Percentiles rank a stretch among this genome's conserved stretches.
These are phyloP conservation scores for Tenthredo scrophulariae DNA, from an alignment of 2,888 invertebrate genomes.

Conservation along the genomic window DNA sequence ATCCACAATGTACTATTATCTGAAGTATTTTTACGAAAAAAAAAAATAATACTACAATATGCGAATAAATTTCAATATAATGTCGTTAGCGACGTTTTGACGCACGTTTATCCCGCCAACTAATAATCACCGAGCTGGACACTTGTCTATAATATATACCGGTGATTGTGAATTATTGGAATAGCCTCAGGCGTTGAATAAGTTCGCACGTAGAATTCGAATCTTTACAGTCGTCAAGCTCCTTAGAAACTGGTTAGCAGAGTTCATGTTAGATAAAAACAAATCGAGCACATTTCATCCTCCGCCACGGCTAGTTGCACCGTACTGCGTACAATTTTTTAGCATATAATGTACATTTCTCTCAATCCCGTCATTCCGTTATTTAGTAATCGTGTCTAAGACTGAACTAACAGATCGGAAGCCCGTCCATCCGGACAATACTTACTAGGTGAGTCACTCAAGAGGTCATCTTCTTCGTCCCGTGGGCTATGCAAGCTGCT, in stretches of 20 bases:
- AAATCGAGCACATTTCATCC: neutral
- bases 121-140: constrained; percentile 58
- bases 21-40: neutral
- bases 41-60: neutral
- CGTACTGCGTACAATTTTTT: neutral
- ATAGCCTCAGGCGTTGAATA: constrained; percentile 23
- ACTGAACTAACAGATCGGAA: neutral
- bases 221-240: constrained; percentile 59
- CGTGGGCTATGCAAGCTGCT: constrained; percentile 77
- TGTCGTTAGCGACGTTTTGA: neutral
- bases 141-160: constrained; percentile 55
- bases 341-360: neutral
- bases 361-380: neutral
- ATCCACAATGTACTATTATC: constrained; percentile 60
- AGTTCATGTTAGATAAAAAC: neutral
- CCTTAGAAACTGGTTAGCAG: constrained; percentile 46
- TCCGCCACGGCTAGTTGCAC: constrained; percentile 15
- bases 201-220: constrained; percentile 51
- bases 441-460: constrained; percentile 93
- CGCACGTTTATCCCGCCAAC: constrained; percentile 57
- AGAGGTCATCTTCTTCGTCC: constrained; percentile 82
- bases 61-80: neutral
- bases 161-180: constrained; percentile 67
- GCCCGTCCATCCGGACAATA: constrained; percentile 65
- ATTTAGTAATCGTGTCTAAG: neutral